Conservation (phyloP, 1,140 invertebrate species). For the Oryctes rhinoceros region DNA sequence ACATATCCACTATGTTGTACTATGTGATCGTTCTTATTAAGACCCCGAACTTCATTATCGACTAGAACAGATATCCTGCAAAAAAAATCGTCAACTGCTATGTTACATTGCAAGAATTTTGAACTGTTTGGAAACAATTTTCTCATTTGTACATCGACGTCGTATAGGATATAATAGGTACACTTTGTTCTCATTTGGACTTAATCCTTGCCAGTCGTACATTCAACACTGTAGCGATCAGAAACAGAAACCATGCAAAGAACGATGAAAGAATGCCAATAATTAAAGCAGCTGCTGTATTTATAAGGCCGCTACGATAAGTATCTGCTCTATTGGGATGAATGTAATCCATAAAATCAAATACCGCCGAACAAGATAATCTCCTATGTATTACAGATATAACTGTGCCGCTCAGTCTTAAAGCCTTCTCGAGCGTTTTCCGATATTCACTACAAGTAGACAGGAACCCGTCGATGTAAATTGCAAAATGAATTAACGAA, state of each 20-base stretch:
- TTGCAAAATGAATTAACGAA: slow-evolving; percentile 62
- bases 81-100: no score
- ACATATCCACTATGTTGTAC: no score
- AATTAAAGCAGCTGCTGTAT: slow-evolving; percentile 64
- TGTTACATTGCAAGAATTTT: no score
- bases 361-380: slow-evolving; percentile 65
- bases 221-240: slow-evolving; percentile 59
- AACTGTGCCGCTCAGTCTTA: slow-evolving; percentile 60
- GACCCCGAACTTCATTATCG: no score
- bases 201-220: slow-evolving; percentile 58
- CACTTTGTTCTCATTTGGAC: background rate
- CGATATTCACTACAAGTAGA: slow-evolving; percentile 66
- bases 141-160: no score
- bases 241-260: slow-evolving; percentile 61
- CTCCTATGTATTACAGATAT: slow-evolving; percentile 64
- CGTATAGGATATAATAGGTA: no score
- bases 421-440: slow-evolving; percentile 59
- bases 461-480: slow-evolving; percentile 65
- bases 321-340: slow-evolving; percentile 63
- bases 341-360: slow-evolving; percentile 71
- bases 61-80: no score
- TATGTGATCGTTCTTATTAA: no score
- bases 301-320: slow-evolving; percentile 61
- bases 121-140: no score
- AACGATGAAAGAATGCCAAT: slow-evolving; percentile 62